Percentiles rank a stretch among this genome's conserved stretches.
These are phyloP conservation scores for Macropodus opercularis DNA, from an alignment of 2,797 vertebrate genomes.

Conservation along the genomic window DNA sequence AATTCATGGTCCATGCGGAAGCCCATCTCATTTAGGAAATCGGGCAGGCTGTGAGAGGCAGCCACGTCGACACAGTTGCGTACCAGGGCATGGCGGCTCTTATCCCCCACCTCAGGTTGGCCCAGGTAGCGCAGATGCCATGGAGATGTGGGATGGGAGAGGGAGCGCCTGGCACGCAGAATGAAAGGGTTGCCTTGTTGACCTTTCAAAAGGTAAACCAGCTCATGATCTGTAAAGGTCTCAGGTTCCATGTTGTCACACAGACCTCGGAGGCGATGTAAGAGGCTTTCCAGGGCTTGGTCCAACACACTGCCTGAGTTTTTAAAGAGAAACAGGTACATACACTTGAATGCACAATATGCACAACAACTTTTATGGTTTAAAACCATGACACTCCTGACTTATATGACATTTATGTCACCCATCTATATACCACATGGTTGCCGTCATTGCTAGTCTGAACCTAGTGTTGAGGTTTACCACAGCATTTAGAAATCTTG, in stretches of 20 bases:
- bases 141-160: slow-evolving; percentile 87
- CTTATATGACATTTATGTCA: no score
- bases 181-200: slow-evolving; percentile 98
- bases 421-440: neutral
- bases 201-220: slow-evolving; percentile 96
- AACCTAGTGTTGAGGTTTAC: neutral
- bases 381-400: no score
- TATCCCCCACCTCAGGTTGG: slow-evolving; percentile 96
- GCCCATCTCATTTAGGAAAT: slow-evolving; percentile 97
- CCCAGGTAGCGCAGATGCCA: slow-evolving; percentile 97
- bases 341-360: neutral
- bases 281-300: slow-evolving; percentile 92
- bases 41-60: slow-evolving; percentile 92
- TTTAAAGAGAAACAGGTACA: slow-evolving; percentile 1
- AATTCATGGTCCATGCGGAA: slow-evolving; percentile 99
- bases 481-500: no score
- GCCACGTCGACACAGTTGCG: slow-evolving; percentile 96
- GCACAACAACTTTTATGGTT: no score
- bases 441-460: neutral
- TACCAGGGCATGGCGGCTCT: slow-evolving; percentile 91
- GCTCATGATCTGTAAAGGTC: slow-evolving; percentile 93
- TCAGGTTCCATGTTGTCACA: slow-evolving; percentile 98
- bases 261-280: slow-evolving; percentile 93
- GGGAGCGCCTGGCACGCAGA: slow-evolving; percentile 89
- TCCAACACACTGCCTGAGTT: slow-evolving; percentile 92